Evolutionary conservation across 2,113 vertebrate species (phyloP).

Genomic region (Trematocara macrostoma): DNA sequence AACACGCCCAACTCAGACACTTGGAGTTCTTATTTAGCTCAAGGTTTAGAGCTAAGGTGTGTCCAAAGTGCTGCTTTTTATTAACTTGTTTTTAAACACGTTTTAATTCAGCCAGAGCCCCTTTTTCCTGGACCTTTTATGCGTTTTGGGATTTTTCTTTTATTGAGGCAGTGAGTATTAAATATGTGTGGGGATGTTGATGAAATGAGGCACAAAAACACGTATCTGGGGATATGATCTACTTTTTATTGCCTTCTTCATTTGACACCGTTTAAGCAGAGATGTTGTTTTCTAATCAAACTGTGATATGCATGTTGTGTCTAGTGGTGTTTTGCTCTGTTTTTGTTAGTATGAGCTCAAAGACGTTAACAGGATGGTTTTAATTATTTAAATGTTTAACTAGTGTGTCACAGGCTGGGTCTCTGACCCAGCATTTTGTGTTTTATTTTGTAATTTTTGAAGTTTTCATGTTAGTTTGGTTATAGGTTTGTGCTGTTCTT

Average conservation of each 20-base stretch:
- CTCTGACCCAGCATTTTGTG: no score
- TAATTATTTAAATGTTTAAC: neutral
- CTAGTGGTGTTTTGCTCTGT: fast-evolving
- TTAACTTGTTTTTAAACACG: neutral
- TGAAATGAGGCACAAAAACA: neutral
- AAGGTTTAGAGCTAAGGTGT: neutral
- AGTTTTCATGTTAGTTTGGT: no score
- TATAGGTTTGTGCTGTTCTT: no score
- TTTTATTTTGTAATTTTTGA: no score
- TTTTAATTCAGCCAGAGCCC: neutral
- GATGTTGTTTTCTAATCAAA: neutral
- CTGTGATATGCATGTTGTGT: fast-evolving
- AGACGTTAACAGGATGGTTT: fast-evolving
- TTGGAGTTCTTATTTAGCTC: fast-evolving
- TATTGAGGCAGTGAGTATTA: neutral
- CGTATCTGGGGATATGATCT: fast-evolving
- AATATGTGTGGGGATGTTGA: neutral
- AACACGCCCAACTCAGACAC: neutral
- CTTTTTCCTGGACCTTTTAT: neutral
- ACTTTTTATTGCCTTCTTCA: neutral
- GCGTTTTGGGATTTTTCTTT: neutral
- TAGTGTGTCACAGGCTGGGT: neutral
- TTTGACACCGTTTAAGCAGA: neutral
- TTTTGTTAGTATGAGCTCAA: neutral
- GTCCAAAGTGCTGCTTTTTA: neutral